A percentile compares a stretch with the other conserved stretches of the same genome.
Conservation (phyloP, 2,113 vertebrate species). For the Syrmaticus mikado region DNA sequence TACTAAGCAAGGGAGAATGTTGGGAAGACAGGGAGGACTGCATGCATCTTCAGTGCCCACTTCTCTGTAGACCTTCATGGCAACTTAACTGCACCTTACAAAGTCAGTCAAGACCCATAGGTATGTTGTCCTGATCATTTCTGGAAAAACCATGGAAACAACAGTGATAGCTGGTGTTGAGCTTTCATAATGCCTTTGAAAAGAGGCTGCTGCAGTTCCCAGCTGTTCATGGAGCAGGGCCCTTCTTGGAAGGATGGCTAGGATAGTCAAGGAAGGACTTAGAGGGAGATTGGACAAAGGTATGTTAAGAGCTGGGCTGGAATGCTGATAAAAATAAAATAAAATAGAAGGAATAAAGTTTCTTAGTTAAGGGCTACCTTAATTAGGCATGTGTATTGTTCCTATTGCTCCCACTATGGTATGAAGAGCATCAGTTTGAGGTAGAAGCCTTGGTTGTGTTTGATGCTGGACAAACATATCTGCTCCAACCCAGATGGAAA, state of each 20-base stretch:
- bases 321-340: not conserved
- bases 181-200: not conserved
- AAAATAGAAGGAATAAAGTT: not conserved
- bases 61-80: not conserved
- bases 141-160: not conserved
- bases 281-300: not conserved
- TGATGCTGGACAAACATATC: not conserved
- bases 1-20: not conserved
- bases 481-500: not conserved
- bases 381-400: rapidly evolving
- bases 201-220: not conserved
- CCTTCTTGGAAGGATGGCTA: not conserved
- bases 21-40: not conserved
- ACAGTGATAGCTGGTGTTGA: not conserved
- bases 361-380: not conserved
- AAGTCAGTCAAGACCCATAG: not conserved
- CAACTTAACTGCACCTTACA: too few species aligned
- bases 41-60: not conserved
- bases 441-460: not conserved
- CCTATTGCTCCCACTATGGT: not conserved
- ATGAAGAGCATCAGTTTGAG: not conserved
- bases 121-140: rapidly evolving
- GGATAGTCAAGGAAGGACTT: not conserved
- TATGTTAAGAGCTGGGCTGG: not conserved
- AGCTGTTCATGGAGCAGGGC: not conserved